Evolutionary conservation across 2,797 vertebrate genomes (phyloP).

Genomic region (Nannoperca obscura): DNA sequence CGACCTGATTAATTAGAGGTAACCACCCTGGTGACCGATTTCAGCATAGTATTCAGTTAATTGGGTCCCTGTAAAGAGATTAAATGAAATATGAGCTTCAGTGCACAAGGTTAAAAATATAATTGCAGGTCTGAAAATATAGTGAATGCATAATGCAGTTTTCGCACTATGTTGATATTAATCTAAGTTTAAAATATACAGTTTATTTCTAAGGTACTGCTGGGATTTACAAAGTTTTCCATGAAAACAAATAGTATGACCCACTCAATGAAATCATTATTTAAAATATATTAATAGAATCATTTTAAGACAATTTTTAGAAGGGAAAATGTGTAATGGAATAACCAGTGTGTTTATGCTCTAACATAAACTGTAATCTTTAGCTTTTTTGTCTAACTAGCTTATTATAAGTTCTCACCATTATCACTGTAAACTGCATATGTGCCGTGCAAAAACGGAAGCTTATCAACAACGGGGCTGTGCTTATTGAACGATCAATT

Average conservation of each 20-base stretch:
- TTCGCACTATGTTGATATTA: not conserved
- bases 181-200: not conserved
- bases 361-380: not conserved
- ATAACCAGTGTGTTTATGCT: not conserved
- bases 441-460: not conserved
- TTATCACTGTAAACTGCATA: not conserved
- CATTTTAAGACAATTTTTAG: not conserved
- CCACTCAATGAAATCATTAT: not conserved
- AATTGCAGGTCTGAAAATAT: conserved; percentile 28
- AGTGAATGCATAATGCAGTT: not conserved
- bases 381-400: not conserved
- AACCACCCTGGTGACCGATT: conserved; percentile 49
- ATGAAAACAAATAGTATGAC: not conserved
- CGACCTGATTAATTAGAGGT: conserved; percentile 59
- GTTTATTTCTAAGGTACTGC: not conserved
- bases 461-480: not conserved
- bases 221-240: not conserved
- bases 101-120: conserved; percentile 33
- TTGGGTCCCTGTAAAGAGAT: conserved; percentile 37
- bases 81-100: conserved; percentile 36
- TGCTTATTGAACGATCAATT: not conserved
- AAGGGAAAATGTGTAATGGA: not conserved
- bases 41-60: conserved; percentile 53
- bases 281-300: not conserved
- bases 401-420: not conserved